phyloP scores from a whole-genome alignment of 2,797 vertebrate species.

The Dicrostonyx torquatus region DNA sequence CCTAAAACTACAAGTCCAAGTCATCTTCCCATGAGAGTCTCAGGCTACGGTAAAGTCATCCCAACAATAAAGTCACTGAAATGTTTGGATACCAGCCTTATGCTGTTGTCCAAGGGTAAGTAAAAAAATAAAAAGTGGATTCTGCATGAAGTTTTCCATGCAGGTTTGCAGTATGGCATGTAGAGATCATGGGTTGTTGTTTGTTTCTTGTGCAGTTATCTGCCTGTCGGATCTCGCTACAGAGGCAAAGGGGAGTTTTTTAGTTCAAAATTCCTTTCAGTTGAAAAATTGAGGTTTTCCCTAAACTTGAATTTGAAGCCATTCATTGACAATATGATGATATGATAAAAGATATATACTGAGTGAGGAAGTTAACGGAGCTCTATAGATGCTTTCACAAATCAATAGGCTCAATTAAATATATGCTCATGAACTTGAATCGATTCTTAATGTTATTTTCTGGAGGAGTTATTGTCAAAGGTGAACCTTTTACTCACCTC shows the following conservation, averaged over 20 bases:
- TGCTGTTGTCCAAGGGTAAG: conserved; percentile 27
- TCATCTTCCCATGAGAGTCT: neutral
- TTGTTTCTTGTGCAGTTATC: neutral
- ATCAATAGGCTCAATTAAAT: conserved; percentile 53
- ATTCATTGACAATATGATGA: conserved; percentile 36
- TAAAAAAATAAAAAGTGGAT: conserved; percentile 5
- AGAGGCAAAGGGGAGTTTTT: conserved; percentile 36
- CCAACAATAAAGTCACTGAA: conserved; percentile 18
- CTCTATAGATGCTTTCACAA: conserved; percentile 24
- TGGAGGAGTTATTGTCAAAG: conserved; percentile 47
- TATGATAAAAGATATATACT: conserved; percentile 22
- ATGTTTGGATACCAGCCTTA: neutral
- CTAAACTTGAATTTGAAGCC: conserved; percentile 27
- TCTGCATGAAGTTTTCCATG: neutral
- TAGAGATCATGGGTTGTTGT: neutral
- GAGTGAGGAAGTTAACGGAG: conserved; percentile 28
- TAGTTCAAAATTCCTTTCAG: conserved; percentile 52
- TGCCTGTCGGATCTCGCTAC: neutral
- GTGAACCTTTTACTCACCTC: conserved; percentile 27
- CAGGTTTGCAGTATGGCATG: neutral
- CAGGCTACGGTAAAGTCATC: conserved; percentile 1
- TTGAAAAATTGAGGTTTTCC: conserved; percentile 13
- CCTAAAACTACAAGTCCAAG: conserved; percentile 17
- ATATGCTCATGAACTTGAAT: conserved; percentile 12
- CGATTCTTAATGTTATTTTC: conserved; percentile 11